phyloP scores from a whole-genome alignment of 1,140 invertebrate species.

The Pantala flavescens region DNA sequence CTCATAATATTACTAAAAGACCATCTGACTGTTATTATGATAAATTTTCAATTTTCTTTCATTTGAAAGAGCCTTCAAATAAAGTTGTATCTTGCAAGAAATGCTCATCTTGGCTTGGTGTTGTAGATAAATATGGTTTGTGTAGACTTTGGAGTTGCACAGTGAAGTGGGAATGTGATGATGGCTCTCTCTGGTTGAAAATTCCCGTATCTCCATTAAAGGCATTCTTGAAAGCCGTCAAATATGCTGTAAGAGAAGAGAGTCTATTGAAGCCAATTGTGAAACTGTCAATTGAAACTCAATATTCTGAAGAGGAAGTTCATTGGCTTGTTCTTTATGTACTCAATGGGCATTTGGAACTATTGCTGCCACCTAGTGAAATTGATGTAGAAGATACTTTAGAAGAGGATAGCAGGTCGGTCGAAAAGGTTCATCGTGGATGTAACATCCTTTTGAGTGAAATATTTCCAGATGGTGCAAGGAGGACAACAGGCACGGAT shows the following conservation, averaged over 20 bases:
- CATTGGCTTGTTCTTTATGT: not conserved
- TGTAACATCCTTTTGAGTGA: not conserved
- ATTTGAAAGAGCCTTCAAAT: not conserved
- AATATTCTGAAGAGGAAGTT: not conserved
- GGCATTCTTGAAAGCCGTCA: not conserved
- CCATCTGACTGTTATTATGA: not conserved
- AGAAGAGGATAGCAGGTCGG: too few species aligned
- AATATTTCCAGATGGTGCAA: not conserved
- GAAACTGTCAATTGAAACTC: not conserved
- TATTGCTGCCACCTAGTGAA: not conserved
- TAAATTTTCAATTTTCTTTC: not conserved
- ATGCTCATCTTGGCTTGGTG: not conserved
- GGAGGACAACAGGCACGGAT: not conserved
- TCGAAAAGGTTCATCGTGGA: not conserved
- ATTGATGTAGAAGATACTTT: not conserved
- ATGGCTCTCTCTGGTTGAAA: not conserved
- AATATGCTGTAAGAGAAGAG: not conserved
- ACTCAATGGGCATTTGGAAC: not conserved
- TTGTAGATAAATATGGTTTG: not conserved
- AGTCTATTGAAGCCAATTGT: not conserved
- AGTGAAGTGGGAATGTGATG: not conserved
- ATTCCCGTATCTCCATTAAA: not conserved
- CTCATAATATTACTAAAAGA: not conserved
- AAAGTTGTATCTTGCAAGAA: not conserved
- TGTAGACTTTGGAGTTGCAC: not conserved